Conservation (phyloP, 2,113 vertebrate genomes). For the Edolisoma coerulescens region DNA sequence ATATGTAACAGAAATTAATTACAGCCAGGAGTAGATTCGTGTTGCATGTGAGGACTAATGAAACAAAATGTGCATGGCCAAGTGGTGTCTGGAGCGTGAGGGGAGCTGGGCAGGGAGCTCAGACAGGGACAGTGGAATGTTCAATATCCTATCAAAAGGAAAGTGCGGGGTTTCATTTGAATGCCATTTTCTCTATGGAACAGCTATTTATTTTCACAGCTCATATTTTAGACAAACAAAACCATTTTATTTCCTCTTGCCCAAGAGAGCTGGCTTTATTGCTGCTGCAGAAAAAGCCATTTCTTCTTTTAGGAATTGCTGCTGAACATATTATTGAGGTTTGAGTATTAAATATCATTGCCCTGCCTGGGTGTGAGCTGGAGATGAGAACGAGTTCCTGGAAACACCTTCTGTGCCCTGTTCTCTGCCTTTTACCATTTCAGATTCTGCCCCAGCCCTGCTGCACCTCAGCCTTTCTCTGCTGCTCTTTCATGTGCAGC, state of each 20-base stretch:
- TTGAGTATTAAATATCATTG: not conserved
- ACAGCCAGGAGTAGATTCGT: conserved; percentile 36
- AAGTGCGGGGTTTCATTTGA: not conserved
- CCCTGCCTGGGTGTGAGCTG: not conserved
- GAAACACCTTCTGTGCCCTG: not conserved
- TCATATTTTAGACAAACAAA: conserved; percentile 17
- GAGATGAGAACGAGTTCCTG: not conserved
- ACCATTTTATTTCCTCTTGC: conserved; percentile 2
- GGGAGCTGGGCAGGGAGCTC: not conserved
- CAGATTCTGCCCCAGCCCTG: not conserved
- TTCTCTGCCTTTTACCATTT: not conserved
- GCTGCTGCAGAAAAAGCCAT: not conserved
- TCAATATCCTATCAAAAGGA: not conserved
- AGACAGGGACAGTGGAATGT: not conserved
- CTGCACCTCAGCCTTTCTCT: not conserved
- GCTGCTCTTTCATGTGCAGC: not conserved
- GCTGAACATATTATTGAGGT: not conserved
- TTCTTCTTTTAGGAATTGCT: not conserved
- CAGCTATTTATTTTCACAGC: not conserved
- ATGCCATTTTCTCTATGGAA: not conserved
- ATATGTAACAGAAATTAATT: conserved; percentile 66
- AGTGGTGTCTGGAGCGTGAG: not conserved
- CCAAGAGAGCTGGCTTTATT: not conserved
- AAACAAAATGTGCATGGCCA: not conserved
- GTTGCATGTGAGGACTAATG: conserved; percentile 24